Evolutionary conservation across 2,888 invertebrate species (phyloP), one percentile per base, ranked within the genome.

Genomic region (Nomada flava): DNA sequence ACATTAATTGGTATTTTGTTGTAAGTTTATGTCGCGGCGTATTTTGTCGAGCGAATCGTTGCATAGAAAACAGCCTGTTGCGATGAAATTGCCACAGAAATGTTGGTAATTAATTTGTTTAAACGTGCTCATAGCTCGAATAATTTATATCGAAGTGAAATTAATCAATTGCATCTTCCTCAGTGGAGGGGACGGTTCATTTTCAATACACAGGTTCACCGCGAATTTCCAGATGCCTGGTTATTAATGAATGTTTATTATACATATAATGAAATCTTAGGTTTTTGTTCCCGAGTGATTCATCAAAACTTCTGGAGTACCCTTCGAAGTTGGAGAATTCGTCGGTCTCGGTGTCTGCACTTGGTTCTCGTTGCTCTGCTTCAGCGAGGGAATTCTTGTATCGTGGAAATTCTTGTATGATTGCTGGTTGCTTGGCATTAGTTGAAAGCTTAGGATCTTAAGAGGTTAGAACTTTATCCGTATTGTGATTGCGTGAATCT

Each of bases 341-440:
- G 57, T 64, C 44, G 29, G 52, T 69, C 44, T 57, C 55, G 57
- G 11, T 23, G 53, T 5, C 42, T 15, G 20, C 44, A 42, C 44
- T 76, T 23, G 23, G 60, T 67, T 20, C 78, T 23, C 62, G 20
- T 57, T 67, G 26, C 62, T 26, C 57, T 15, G 26, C n/a, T 67
- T 72, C 63, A 47, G 26, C 44, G 20, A 5, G 11, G 11, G 29
- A 57, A 67, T 79, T 29, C 29, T 29, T 60, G 59, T 47, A 63
- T 80, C 72, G 52, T n/a, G 50, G 64, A 64, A 36, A 82, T 81
- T 67, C 60, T 62, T 62, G 70, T 59, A 74, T 70, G 81, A 81
- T 74, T 67, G 53, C 29, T 55, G 50, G 20, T 50, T 29, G 42
- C 18, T 42, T 53, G 20, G 36, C 20, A 42, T 42, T 18, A 20